Base-by-base conservation (phyloP, 2,797 vertebrate species). In the Poliocrania exsul region DNA sequence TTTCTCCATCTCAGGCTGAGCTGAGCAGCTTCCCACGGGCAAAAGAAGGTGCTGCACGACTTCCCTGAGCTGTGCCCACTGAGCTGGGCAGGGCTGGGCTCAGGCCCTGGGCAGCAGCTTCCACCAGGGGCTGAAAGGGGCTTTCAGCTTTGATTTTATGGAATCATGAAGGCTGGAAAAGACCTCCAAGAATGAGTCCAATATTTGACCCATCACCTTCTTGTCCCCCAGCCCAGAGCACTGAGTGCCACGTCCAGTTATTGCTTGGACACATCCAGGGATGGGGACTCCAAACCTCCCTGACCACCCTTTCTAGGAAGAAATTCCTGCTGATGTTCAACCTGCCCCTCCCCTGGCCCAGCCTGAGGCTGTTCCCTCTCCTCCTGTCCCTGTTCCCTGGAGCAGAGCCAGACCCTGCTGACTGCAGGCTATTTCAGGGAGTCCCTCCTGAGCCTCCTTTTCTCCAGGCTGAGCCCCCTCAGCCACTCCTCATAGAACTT, bases 1-100 rank as follows among this genome's bases (percentile, higher is more conserved):
- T 33, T 33, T 19, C 15, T 13, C 6, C 10, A 3, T 16, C 46
- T 26, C 1, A 0, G 28, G 33, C 38, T 44, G 67, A 15, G 0
- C 82, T 1, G 14, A 50, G 74, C 4, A 16, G 26, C 54, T 21
- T 35, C 90, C 67, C 10, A 10, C 0, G 0, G 7, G 67, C 40
- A 33, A 24, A 13, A 2, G 9, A 9, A 3, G 70, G 70, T 26
- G 74, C 71, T 58, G 81, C 73, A 21, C 31, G 0, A 6, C 9
- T 61, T 25, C 64, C 47, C 54, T 5, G 25, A 8, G 54, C 64
- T 33, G 44, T 20, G 18, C 60, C 35, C 35, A 0, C 83, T 7
- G 37, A 37, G 15, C 54, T 10, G 21, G 46, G 31, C 5, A 11
- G 53, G 29, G 18, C 6, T 5, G 33, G 60, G 50, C 58, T 85